A percentile compares a stretch with the other conserved stretches of the same genome.
phyloP scores from a whole-genome alignment of 2,113 vertebrate species.

The Equus przewalskii region DNA sequence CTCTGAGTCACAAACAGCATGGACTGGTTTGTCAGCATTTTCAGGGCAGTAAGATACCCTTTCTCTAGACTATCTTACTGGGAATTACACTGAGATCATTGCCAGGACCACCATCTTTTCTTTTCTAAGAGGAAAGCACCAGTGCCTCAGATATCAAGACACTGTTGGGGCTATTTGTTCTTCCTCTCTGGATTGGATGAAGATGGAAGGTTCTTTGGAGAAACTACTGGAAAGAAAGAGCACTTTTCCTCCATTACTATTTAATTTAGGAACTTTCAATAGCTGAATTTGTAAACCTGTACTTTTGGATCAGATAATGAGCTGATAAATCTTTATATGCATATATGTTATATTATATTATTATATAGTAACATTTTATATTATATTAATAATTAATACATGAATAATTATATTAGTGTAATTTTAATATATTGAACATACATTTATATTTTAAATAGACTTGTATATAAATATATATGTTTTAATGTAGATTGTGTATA shows the following conservation, averaged over 20 bases:
- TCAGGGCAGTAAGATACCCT: neutral
- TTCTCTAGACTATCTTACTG: neutral
- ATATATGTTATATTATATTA: neutral
- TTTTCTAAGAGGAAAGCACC: neutral
- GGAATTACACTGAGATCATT: neutral
- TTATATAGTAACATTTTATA: too few relatives aligned
- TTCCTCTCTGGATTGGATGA: neutral
- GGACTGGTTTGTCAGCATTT: neutral
- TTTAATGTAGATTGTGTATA: neutral
- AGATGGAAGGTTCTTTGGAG: neutral
- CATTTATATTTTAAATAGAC: neutral
- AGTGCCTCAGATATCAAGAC: neutral
- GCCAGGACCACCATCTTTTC: neutral
- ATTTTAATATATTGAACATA: neutral
- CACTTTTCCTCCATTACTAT: neutral
- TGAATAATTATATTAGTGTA: too few relatives aligned
- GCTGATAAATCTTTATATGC: neutral
- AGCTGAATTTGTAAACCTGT: neutral
- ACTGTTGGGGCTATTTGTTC: neutral
- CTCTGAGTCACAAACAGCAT: neutral
- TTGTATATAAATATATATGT: too few relatives aligned
- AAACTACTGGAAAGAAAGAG: neutral
- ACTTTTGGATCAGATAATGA: neutral
- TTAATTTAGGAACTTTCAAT: neutral
- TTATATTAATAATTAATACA: too few relatives aligned